Conservation (phyloP, 1,140 invertebrate species). For the Micrasema longulum region DNA sequence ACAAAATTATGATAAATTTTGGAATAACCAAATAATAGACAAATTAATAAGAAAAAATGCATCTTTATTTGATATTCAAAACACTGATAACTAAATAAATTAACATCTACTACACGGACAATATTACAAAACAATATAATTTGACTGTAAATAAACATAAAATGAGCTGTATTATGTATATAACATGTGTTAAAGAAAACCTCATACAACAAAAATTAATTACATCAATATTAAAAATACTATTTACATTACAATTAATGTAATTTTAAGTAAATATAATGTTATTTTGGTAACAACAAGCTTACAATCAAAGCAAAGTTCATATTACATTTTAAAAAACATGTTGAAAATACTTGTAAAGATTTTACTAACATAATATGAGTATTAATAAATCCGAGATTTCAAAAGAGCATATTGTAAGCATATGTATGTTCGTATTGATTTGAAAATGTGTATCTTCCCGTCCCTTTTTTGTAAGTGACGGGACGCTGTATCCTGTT, state of each 20-base stretch:
- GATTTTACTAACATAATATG: background rate
- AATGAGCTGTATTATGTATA: background rate
- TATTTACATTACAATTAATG: slow-evolving; percentile 22
- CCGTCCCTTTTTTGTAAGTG: too few relatives aligned
- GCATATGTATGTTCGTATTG: background rate
- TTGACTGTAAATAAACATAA: background rate
- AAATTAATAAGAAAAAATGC: background rate
- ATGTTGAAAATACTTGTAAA: background rate
- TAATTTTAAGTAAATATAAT: slow-evolving; percentile 2
- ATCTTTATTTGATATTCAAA: slow-evolving; percentile 25
- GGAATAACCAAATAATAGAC: background rate
- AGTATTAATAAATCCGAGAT: background rate
- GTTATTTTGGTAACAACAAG: slow-evolving; percentile 21
- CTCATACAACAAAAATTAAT: background rate
- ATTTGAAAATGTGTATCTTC: background rate
- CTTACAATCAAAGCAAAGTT: background rate
- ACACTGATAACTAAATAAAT: slow-evolving; percentile 29
- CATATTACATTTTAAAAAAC: background rate
- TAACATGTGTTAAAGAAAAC: background rate
- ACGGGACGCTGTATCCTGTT: too few relatives aligned
- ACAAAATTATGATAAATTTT: background rate
- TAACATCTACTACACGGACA: slow-evolving; percentile 23
- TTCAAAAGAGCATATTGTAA: background rate
- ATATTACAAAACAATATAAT: slow-evolving; percentile 17
- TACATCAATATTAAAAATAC: background rate